phyloP scores from a whole-genome alignment of 2,888 invertebrate genomes.

The Tinea semifulvella region DNA sequence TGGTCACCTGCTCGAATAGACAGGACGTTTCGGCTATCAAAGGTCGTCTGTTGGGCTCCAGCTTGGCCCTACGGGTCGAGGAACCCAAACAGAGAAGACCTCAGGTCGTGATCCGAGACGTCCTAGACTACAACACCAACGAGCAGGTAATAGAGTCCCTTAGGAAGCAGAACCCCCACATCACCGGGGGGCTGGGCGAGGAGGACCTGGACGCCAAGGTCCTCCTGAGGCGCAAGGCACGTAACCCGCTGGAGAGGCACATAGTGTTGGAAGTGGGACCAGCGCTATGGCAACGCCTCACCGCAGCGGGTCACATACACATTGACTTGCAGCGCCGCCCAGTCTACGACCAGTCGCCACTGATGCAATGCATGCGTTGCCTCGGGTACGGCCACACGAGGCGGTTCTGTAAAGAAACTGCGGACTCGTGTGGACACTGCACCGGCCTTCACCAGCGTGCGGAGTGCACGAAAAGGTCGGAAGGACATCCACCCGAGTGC shows the following conservation, averaged over 20 bases:
- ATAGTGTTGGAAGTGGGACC: slow-evolving; percentile 21
- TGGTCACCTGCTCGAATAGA: slow-evolving; percentile 17
- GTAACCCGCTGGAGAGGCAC: slow-evolving; percentile 21
- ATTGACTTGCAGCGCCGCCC: slow-evolving; percentile 5
- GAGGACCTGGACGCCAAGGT: slow-evolving; percentile 15
- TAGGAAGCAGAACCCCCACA: slow-evolving; percentile 17
- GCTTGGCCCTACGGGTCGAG: slow-evolving; percentile 13
- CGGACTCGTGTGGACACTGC: slow-evolving; percentile 22
- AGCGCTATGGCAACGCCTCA: slow-evolving; percentile 15
- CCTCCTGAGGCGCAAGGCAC: slow-evolving; percentile 20
- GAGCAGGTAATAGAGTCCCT: slow-evolving; percentile 16
- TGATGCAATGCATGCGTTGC: too few species aligned
- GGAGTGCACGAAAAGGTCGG: slow-evolving; percentile 13
- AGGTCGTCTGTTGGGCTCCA: slow-evolving; percentile 10
- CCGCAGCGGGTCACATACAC: slow-evolving; percentile 5
- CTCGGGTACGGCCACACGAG: slow-evolving; percentile 23
- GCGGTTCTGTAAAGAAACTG: slow-evolving; percentile 19
- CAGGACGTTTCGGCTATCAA: slow-evolving; percentile 8
- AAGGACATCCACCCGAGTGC: slow-evolving; percentile 13
- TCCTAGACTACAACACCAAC: slow-evolving; percentile 17
- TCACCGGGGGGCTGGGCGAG: neutral
- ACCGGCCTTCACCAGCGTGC: slow-evolving; percentile 18
- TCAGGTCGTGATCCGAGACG: slow-evolving; percentile 15
- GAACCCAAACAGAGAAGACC: slow-evolving; percentile 15
- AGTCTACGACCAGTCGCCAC: slow-evolving; percentile 15